Evolutionary conservation across 2,888 invertebrate genomes (phyloP).

Genomic region (Heteromurus nitidus): DNA sequence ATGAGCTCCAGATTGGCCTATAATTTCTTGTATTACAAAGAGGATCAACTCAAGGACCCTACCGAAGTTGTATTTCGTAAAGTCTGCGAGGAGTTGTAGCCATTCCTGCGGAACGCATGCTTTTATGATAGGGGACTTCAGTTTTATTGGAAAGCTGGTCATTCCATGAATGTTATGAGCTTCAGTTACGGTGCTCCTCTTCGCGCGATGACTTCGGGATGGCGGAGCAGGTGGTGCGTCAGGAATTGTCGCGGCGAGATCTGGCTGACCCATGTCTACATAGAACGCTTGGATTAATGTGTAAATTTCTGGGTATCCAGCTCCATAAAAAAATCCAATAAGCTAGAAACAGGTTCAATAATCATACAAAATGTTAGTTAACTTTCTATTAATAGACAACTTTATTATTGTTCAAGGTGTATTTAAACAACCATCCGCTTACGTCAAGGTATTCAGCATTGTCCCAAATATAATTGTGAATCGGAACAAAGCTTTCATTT

Average conservation of each 20-base stretch:
- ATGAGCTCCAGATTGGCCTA: slow-evolving; percentile 25
- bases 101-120: not conserved
- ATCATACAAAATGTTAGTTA: not conserved
- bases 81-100: not conserved
- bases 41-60: slow-evolving; percentile 21
- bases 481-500: not conserved
- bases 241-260: not conserved
- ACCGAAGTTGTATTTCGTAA: not conserved
- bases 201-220: not conserved
- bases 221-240: not conserved
- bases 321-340: not conserved
- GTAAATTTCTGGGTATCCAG: slow-evolving; percentile 17
- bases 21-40: slow-evolving; percentile 27
- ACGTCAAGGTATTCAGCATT: slow-evolving; percentile 30
- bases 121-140: not conserved
- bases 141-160: not conserved
- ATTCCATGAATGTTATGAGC: not conserved
- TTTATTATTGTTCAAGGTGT: not conserved
- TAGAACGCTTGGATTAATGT: slow-evolving; percentile 23
- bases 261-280: not conserved
- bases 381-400: not conserved
- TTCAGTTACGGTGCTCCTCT: not conserved
- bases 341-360: slow-evolving; percentile 5
- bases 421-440: slow-evolving; percentile 6
- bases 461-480: slow-evolving; percentile 41